phyloP scores from a whole-genome alignment of 2,888 invertebrate species.

The Patella ulyssiponensis region DNA sequence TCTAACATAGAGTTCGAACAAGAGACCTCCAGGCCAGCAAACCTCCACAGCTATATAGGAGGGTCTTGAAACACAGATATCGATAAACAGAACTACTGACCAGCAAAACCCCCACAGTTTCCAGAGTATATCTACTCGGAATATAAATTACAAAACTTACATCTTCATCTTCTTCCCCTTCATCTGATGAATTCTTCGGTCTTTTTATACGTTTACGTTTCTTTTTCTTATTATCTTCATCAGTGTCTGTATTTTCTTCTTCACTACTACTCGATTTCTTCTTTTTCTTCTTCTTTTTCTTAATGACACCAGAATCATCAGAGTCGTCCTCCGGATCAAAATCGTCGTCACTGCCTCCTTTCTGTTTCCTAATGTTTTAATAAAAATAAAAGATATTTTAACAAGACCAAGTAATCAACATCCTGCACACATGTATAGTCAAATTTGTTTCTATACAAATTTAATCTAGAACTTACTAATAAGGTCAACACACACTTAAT shows the following conservation, averaged over 20 bases:
- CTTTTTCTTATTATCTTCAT: constrained; percentile 20
- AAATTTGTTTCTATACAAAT: too few species aligned
- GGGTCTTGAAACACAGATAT: too few species aligned
- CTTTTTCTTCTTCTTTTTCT: constrained; percentile 37
- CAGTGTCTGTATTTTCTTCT: constrained; percentile 19
- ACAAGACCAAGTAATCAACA: too few species aligned
- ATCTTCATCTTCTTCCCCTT: constrained; percentile 24
- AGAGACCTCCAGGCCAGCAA: too few species aligned
- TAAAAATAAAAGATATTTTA: neutral
- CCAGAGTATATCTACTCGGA: too few species aligned
- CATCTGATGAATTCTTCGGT: constrained; percentile 15
- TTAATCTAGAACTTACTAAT: too few species aligned
- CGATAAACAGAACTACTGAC: too few species aligned
- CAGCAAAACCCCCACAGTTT: too few species aligned
- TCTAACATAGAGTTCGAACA: too few species aligned
- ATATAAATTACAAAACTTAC: neutral
- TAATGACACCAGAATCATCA: constrained; percentile 32
- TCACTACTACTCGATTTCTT: neutral
- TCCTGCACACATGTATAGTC: too few species aligned
- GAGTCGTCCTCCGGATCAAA: constrained; percentile 22
- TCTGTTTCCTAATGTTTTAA: constrained; percentile 38
- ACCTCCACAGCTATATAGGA: too few species aligned
- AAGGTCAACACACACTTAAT: too few species aligned
- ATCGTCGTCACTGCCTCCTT: constrained; percentile 32
- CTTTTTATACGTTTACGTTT: constrained; percentile 13